Evolutionary conservation across 2,888 invertebrate genomes (phyloP), one percentile per base, ranked within the genome.

Genomic region (Prosopocoilus inquinatus): DNA sequence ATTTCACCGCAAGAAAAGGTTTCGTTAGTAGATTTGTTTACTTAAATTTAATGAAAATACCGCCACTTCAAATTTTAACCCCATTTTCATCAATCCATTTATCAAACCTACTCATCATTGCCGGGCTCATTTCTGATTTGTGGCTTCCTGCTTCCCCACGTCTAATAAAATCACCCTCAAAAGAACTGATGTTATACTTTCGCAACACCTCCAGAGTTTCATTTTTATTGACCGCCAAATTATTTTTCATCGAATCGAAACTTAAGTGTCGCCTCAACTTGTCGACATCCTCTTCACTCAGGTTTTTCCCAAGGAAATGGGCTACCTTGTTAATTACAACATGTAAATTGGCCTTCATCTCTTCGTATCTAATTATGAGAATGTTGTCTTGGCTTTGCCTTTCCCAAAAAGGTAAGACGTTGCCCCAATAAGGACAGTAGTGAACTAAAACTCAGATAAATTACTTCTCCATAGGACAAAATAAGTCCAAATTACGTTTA

Each of bases 21-120:
- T 20, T 2, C 20, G 1, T 28, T 4, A 7, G 20, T 28, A 5
- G 20, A 7, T 28, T 28, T 28, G 20, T 28, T 28, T 28, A 28
- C 20, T 28, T 28, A 16, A 16, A 16, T 16, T 2, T 2, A 16
- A 2, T 16, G n/a, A n/a, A n/a, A 28, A 28, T 28, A 5, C 2
- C 3, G 1, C 7, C 20, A 5, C 20, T 5, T 28, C 20, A 3
- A 5, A 16, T 3, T 16, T 16, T 16, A 16, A 16, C 2, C 16
- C 41, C 79, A 74, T 88, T 82, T 45, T 81, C 71, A 16, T 80
- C 81, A 1, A 83, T 85, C 89, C 89, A 90, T n/a, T 83, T 77
- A 70, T 92, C 89, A 68, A 93, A 90, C 62, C 81, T 79, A 49
- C 81, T 76, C 0, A 88, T 86, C 67, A 91, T 78, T 65, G 88